Percentiles rank a stretch among this genome's conserved stretches.
Evolutionary conservation across 1,140 invertebrate species (phyloP).

Genomic region (Sitodiplosis mosellana): DNA sequence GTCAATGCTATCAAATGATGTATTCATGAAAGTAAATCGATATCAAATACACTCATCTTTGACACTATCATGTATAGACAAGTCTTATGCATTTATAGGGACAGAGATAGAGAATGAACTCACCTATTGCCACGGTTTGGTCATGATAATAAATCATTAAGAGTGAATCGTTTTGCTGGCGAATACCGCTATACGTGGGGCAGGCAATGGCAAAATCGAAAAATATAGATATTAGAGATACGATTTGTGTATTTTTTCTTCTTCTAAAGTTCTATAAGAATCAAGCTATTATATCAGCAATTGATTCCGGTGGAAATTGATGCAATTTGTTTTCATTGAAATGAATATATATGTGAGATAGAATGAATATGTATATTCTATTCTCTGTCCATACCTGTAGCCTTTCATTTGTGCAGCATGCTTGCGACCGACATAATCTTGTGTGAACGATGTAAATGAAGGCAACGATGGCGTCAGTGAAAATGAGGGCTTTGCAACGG

Average conservation of each 20-base stretch:
- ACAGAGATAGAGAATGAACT: too few species aligned
- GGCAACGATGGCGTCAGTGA: slow-evolving; percentile 15
- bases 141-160: slow-evolving; percentile 58
- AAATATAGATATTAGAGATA: background rate
- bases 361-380: background rate
- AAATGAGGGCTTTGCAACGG: slow-evolving; percentile 19
- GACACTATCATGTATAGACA: too few species aligned
- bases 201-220: background rate
- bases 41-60: too few species aligned
- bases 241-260: background rate
- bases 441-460: slow-evolving; percentile 22
- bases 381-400: slow-evolving; percentile 22
- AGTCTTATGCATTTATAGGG: too few species aligned
- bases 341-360: background rate
- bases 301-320: slow-evolving; percentile 10
- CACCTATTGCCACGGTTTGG: slow-evolving; percentile 52
- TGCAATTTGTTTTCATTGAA: background rate
- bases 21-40: too few species aligned
- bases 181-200: slow-evolving; percentile 32
- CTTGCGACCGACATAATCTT: slow-evolving; percentile 21
- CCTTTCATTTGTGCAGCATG: slow-evolving; percentile 23
- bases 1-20: too few species aligned
- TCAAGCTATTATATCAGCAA: slow-evolving; percentile 25
- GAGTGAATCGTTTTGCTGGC: slow-evolving; percentile 37
- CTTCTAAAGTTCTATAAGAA: slow-evolving; percentile 1